Conservation (phyloP, 2,888 invertebrate species). For the Chaetogeoica ovagalla region DNA sequence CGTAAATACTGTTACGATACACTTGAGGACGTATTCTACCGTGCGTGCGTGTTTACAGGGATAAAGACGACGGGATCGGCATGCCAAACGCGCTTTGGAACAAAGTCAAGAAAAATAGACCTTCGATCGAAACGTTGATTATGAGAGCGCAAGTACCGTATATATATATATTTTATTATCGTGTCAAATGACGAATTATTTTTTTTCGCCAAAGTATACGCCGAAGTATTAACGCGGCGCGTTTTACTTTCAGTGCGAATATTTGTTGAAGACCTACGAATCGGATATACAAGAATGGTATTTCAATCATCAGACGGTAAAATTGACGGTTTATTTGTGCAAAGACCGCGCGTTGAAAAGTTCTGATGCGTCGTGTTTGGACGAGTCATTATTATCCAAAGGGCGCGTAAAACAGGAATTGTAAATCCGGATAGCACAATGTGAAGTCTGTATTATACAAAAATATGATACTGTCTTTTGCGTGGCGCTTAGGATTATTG, state of each 20-base stretch:
- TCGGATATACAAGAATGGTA: constrained; percentile 89
- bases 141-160: constrained; percentile 77
- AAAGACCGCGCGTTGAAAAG: constrained; percentile 72
- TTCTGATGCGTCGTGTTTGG: constrained; percentile 71
- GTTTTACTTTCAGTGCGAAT: constrained; percentile 70
- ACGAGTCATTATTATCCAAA: constrained; percentile 61
- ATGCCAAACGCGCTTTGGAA: constrained; percentile 97
- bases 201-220: no score
- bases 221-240: not conserved
- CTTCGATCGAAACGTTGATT: constrained; percentile 91
- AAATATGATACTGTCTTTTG: no score
- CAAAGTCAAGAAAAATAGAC: constrained; percentile 63
- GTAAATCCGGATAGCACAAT: not conserved
- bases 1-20: no score
- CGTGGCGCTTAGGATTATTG: no score
- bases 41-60: constrained; percentile 59
- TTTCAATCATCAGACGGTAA: constrained; percentile 75
- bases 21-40: no score
- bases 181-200: not conserved
- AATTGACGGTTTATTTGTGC: constrained; percentile 77
- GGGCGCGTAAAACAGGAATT: constrained; percentile 47
- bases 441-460: not conserved
- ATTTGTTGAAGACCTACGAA: constrained; percentile 83
- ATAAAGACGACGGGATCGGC: constrained; percentile 96
- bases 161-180: no score